Evolutionary conservation across 2,113 vertebrate species (phyloP).

Genomic region (Hippocampus comes): DNA sequence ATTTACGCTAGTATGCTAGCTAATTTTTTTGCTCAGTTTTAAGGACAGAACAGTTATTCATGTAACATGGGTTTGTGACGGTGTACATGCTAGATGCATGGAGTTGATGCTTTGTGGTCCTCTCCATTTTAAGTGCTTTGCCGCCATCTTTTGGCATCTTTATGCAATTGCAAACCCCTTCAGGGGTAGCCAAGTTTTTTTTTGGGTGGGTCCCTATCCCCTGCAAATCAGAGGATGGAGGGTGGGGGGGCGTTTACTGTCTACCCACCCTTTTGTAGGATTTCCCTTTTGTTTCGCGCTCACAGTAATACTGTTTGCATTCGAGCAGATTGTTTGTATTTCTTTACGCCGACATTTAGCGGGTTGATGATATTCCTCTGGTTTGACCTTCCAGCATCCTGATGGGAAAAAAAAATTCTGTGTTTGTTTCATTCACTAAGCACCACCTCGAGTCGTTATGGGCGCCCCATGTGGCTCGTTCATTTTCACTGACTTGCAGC

Average conservation of each 20-base stretch:
- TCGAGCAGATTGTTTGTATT: background rate
- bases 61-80: background rate
- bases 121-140: background rate
- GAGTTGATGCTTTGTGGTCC: background rate
- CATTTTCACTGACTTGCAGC: constrained; percentile 5
- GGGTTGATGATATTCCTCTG: background rate
- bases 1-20: background rate
- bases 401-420: no score
- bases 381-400: background rate
- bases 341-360: background rate
- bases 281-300: no score
- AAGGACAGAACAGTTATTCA: background rate
- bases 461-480: background rate
- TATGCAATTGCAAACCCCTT: no score
- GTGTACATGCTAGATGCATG: background rate
- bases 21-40: background rate
- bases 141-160: background rate
- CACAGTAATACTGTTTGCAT: background rate
- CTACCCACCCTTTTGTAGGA: no score
- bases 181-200: no score
- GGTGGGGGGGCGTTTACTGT: no score
- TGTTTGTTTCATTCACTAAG: background rate
- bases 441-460: background rate
- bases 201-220: no score
- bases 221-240: no score